Evolutionary conservation across 2,113 vertebrate species (phyloP), one percentile per base, ranked within the genome.

Genomic region (Pangasianodon hypophthalmus): DNA sequence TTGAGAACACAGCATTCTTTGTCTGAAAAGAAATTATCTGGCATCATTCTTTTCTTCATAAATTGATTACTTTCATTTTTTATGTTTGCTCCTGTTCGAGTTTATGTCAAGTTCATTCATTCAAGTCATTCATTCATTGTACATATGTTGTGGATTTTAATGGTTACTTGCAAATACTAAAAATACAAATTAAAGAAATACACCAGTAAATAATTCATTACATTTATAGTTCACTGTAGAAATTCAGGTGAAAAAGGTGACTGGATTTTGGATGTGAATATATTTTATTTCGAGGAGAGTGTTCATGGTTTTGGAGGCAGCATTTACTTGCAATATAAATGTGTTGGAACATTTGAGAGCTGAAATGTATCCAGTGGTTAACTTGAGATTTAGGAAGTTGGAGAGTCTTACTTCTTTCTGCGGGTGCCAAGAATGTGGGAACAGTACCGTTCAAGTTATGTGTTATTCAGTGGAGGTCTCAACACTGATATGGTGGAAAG

Each of bases 331-430:
- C 21, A 84, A 54, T 54, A n/a, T 54, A 81, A 84, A 84, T 84
- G 82, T 85, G 26, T 48, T 85, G 44, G 26, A 85, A n/a, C 44
- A 32, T 52, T 67, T 85, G 21, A 11, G 3, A 85, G 3, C 84
- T 67, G 60, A 67, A 85, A 85, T 85, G 44, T 67, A 18, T 48
- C 56, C 24, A 48, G 16, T 67, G 26, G 60, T 85, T 85, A n/a
- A 85, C 67, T 67, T 85, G 60, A 67, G 60, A 85, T 67, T 85
- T 50, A 52, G 44, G 44, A 85, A 67, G 58, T 67, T 48, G 44
- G 56, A 67, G 2, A 64, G 62, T 5, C 6, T 67, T 85, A 48
- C 56, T 85, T 85, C 26, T 85, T 64, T 46, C 60, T 48, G 41
- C 29, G 1, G 19, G n/a, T 67, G 84, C 44, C 84, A 85, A 48